These are phyloP conservation scores for Dipus sagitta DNA, from an alignment of 2,797 vertebrate species.

Conservation along the genomic window DNA sequence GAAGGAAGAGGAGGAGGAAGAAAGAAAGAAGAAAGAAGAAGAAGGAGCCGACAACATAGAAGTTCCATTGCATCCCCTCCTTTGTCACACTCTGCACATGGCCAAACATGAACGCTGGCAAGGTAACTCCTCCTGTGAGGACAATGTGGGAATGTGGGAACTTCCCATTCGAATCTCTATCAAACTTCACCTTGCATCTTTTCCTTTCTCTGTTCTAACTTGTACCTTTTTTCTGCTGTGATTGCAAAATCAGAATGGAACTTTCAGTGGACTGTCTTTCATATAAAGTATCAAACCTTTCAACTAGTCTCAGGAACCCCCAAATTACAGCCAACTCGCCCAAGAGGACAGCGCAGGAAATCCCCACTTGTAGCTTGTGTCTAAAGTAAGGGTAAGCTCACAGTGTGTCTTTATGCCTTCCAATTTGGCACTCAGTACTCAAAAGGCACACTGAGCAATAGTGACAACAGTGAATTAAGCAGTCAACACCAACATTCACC, in stretches of 20 bases:
- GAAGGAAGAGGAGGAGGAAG: no score
- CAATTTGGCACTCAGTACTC: not conserved
- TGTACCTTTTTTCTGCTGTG: not conserved
- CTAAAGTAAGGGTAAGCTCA: not conserved
- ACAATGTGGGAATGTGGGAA: not conserved
- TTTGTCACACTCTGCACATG: not conserved
- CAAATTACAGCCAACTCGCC: not conserved
- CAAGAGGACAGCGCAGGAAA: not conserved
- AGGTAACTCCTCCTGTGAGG: not conserved
- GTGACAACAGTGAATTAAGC: not conserved
- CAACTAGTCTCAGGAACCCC: not conserved
- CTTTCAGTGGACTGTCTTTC: not conserved
- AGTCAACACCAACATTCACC: not conserved
- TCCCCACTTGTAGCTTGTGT: not conserved
- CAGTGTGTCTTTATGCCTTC: not conserved
- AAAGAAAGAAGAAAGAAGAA: no score
- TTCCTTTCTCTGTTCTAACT: constrained; percentile 12
- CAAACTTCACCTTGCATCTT: not conserved
- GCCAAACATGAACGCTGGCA: not conserved
- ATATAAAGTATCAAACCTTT: constrained; percentile 21
- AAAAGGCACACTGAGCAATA: not conserved
- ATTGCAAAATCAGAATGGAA: not conserved
- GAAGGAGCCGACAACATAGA: not conserved
- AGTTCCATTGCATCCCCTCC: not conserved
- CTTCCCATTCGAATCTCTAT: not conserved